A percentile compares a stretch with the other conserved stretches of the same genome.
Conservation (phyloP, 2,888 invertebrate genomes). For the Mellilla xanthometata region DNA sequence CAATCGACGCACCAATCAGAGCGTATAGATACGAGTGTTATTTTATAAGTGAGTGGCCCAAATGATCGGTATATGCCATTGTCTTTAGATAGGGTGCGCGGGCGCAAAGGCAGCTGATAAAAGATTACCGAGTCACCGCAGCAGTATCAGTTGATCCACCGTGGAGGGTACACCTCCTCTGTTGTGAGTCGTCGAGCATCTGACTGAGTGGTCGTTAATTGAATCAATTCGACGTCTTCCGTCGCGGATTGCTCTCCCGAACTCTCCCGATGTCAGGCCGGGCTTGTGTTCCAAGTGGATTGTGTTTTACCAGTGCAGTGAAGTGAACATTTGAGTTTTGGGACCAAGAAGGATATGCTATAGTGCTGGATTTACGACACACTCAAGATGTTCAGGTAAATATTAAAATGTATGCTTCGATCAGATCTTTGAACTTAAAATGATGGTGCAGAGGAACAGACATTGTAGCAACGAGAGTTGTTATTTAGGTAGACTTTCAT, state of each 20-base stretch:
- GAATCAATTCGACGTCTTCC: conserved; percentile 75
- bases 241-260: conserved; percentile 50
- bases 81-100: conserved; percentile 61
- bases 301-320: conserved; percentile 37
- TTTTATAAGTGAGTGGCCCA: conserved; percentile 47
- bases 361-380: conserved; percentile 14
- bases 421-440: too few relatives aligned
- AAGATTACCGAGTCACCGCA: conserved; percentile 61
- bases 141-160: conserved; percentile 69
- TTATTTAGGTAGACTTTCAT: too few relatives aligned
- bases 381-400: conserved; percentile 49
- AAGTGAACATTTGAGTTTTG: conserved; percentile 31
- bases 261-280: conserved; percentile 28
- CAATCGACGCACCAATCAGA: conserved; percentile 64
- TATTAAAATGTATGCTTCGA: too few relatives aligned
- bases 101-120: conserved; percentile 66
- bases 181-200: conserved; percentile 36
- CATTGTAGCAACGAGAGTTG: too few relatives aligned
- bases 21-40: conserved; percentile 58
- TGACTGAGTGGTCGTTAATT: conserved; percentile 49
- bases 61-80: conserved; percentile 56
- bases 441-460: too few relatives aligned
- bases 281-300: conserved; percentile 23
- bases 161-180: conserved; percentile 46
- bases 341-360: conserved; percentile 1